Percentiles rank a stretch among this genome's conserved stretches.
These are phyloP conservation scores for Sebastes kiyomatsui DNA, from an alignment of 2,797 vertebrate genomes.

Conservation along the genomic window DNA sequence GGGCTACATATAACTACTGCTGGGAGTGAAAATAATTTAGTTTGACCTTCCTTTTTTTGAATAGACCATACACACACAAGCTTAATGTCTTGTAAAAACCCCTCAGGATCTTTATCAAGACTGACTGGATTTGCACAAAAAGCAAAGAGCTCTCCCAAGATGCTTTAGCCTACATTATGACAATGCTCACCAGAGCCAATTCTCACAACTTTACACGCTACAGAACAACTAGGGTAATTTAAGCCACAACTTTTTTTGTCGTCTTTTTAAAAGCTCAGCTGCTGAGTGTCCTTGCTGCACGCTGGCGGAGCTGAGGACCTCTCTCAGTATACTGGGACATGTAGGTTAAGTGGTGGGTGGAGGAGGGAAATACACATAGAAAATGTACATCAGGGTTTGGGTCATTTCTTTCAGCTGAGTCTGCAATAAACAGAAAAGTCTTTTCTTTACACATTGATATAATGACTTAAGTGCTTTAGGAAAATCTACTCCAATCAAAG, in stretches of 20 bases:
- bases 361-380: slow-evolving; percentile 5
- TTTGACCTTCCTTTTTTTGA: slow-evolving; percentile 30
- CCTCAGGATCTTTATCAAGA: slow-evolving; percentile 42
- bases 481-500: background rate
- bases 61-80: background rate
- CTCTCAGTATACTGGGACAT: slow-evolving; percentile 6
- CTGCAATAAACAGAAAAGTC: background rate
- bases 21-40: slow-evolving; percentile 21
- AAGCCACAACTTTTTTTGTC: background rate
- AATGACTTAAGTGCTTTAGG: slow-evolving; percentile 35
- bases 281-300: background rate
- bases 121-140: slow-evolving; percentile 65
- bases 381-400: slow-evolving; percentile 34
- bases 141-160: slow-evolving; percentile 39
- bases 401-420: slow-evolving; percentile 8
- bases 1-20: background rate
- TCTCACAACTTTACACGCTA: slow-evolving; percentile 62
- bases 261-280: slow-evolving; percentile 11
- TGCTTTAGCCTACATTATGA: slow-evolving; percentile 67
- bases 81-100: slow-evolving; percentile 4
- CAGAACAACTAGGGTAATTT: slow-evolving; percentile 70
- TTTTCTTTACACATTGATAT: slow-evolving; percentile 3
- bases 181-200: slow-evolving; percentile 45
- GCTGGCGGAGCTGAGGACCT: background rate
- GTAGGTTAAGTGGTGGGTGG: slow-evolving; percentile 39